These are phyloP conservation scores for Zaprionus obscuricornis DNA, from an alignment of 2,888 invertebrate genomes.

Conservation along the genomic window DNA sequence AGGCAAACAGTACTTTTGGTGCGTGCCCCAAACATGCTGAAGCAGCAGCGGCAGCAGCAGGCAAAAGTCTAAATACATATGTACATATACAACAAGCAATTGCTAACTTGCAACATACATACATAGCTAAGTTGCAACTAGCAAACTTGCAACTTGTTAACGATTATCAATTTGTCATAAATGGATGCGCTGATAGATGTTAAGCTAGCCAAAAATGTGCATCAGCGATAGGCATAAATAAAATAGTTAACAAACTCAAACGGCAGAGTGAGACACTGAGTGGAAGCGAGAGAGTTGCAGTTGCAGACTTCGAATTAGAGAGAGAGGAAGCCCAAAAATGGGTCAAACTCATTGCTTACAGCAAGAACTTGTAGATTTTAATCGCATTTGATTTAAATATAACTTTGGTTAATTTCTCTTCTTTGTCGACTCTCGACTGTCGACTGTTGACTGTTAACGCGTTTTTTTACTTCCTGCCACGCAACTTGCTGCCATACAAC, in stretches of 20 bases:
- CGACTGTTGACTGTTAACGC: constrained; percentile 71
- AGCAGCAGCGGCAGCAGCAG: not conserved
- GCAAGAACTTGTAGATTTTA: constrained; percentile 63
- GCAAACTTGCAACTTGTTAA: constrained; percentile 52
- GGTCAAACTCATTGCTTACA: constrained; percentile 47
- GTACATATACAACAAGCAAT: constrained; percentile 17
- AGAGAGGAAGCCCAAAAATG: constrained; percentile 58
- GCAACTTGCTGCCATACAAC: too few relatives aligned
- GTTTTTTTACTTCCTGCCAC: constrained; percentile 63
- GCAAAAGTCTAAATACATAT: too few relatives aligned
- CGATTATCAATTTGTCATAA: constrained; percentile 79
- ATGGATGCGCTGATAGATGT: constrained; percentile 71
- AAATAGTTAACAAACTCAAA: constrained; percentile 7
- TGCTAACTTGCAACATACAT: too few relatives aligned
- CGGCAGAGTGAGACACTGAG: not conserved
- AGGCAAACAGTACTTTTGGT: constrained; percentile 55
- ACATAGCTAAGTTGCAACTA: too few relatives aligned
- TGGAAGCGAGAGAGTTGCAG: not conserved
- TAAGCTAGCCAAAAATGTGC: constrained; percentile 58
- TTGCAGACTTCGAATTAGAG: not conserved
- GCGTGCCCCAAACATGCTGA: constrained; percentile 63
- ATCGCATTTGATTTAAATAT: constrained; percentile 77
- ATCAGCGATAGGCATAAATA: constrained; percentile 62
- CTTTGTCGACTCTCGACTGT: too few relatives aligned
- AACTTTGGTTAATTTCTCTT: constrained; percentile 78